Base-by-base conservation (phyloP, 1,140 invertebrate genomes). In the Centruroides sculpturatus region DNA sequence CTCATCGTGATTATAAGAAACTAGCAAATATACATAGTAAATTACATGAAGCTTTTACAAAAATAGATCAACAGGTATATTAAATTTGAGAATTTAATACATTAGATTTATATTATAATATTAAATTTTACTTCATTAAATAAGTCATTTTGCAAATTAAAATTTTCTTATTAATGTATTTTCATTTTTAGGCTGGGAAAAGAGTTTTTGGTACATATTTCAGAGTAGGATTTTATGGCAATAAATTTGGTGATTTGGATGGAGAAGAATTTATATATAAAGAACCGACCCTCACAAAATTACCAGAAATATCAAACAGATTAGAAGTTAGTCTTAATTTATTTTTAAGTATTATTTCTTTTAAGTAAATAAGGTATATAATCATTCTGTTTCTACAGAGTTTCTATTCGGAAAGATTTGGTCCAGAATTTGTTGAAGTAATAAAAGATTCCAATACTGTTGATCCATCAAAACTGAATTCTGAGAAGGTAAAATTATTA, bases 181-280 rank as follows among this genome's bases (percentile, higher is more conserved):
- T 41, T 34, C 8, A 5, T 53, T 6, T 53, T 6, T 70, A 88
- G 60, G 84, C 90, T 66, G 92, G 93, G 12, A 97, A 97, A 75
- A 80, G 94, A 59, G 86, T 97, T 47, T 98, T 98, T 78, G 92
- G 92, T 1, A 94, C 94, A 0, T 98, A 97, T 73, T 97, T 96
- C 74, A 79, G 94, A 65, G 92, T 98, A 47, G 93, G 92, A 35
- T 98, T 98, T 75, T 98, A 97, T 77, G 94, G 94, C 0, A 77
- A 82, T 1, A 85, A 89, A 70, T 97, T 98, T 77, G 93, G 91
- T 0, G 94, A 98, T 78, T 77, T 98, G 34, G 85, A 93, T 74
- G 85, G 84, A 34, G 86, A 94, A 72, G 93, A 97, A 76, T 98
- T 95, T 74, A 82, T 98, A 23, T 98, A 98, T 71, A 98, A 98